Evolutionary conservation across 2,797 vertebrate species (phyloP), one percentile per base, ranked within the genome.

Genomic region (Muraenolepis orangiensis): DNA sequence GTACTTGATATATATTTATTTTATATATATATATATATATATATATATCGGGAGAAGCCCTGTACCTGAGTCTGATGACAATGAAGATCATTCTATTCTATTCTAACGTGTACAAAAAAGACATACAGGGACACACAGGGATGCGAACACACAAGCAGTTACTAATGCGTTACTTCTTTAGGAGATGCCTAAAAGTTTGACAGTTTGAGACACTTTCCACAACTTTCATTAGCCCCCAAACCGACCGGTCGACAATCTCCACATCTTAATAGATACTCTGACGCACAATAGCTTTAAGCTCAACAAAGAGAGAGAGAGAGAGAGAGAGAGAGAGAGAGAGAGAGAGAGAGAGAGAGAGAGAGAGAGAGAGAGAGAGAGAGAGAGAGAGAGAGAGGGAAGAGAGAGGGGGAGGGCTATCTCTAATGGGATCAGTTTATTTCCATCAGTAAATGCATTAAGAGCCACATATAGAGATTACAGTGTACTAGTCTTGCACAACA

Each of bases 211-310:
- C 51, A 57, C 51, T 57, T 57, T 57, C 51, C 51, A 23, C 20
- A 57, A 57, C 51, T 23, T 57, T 57, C 51, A 57, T 10, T n/a
- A 57, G 51, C n/a, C 51, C 51, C 20, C 46, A n/a, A 57, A 57
- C 51, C 51, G 20, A 46, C 7, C 51, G n/a, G n/a, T 7, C 20
- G 18, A 57, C 51, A 57, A 57, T 57, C 51, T 57, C 20, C 20
- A 57, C 20, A 57, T 57, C 51, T 46, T 57, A 57, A 57, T 57
- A 57, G 51, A 57, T 57, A 57, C 51, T 57, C 23, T 10, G 20
- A 57, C 51, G n/a, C 51, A 57, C 51, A 57, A 57, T 57, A 57
- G 51, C 51, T 57, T n/a, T 57, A 57, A 57, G 51, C 51, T 57
- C 51, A n/a, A 57, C 51, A 57, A 23, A 57, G 51, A 57, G 51